These are phyloP conservation scores for Sternotherus odoratus DNA, from an alignment of 2,797 vertebrate species.

Conservation along the genomic window DNA sequence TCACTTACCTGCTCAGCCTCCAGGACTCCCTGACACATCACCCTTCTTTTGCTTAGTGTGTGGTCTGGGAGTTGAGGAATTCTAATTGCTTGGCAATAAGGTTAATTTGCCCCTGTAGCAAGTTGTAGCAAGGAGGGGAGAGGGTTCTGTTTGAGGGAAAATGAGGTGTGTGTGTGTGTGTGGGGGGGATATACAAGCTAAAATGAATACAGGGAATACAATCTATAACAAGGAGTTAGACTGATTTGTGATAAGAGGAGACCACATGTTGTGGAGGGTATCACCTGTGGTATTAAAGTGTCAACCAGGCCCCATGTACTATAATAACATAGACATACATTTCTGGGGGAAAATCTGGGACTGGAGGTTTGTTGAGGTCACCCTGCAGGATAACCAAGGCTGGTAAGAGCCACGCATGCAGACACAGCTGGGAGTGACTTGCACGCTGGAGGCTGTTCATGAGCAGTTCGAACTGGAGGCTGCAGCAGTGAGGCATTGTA, in stretches of 20 bases:
- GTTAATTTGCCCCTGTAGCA: slow-evolving; percentile 48
- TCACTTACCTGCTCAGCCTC: background rate
- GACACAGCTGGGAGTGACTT: background rate
- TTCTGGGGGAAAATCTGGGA: background rate
- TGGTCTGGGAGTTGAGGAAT: slow-evolving; percentile 21
- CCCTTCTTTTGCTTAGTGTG: background rate
- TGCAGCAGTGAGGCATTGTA: background rate
- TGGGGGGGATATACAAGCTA: background rate
- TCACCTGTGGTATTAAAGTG: background rate
- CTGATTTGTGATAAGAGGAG: slow-evolving; percentile 1
- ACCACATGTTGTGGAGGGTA: background rate
- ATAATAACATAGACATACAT: background rate
- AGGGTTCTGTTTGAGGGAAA: background rate
- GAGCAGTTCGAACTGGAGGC: background rate
- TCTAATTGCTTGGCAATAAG: background rate
- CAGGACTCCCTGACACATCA: background rate
- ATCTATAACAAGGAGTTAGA: background rate
- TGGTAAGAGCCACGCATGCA: background rate
- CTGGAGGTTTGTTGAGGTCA: background rate
- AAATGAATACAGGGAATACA: slow-evolving; percentile 13
- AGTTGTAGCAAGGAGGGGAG: background rate
- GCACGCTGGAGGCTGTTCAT: background rate
- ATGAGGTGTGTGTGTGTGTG: too few relatives aligned
- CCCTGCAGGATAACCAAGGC: background rate
- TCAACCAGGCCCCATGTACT: background rate